Evolutionary conservation across 2,888 invertebrate genomes (phyloP), one percentile per base, ranked within the genome.

Genomic region (Priocnemis perturbator): DNA sequence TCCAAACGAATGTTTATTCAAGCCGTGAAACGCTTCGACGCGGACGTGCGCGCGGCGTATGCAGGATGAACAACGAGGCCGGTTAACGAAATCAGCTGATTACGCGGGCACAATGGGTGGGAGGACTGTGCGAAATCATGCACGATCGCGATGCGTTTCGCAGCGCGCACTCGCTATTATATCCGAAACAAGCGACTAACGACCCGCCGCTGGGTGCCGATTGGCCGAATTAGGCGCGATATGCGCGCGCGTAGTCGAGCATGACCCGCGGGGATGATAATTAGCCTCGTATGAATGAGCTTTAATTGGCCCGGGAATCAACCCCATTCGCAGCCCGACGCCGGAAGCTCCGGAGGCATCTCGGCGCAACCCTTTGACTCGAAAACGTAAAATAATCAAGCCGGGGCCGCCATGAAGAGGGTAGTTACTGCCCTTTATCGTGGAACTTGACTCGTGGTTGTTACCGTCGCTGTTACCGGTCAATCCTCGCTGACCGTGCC

Each of bases 161-260:
- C 73, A 76, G 68, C 74, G 68, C 74, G 77, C 71, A 71, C 66
- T 64, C 76, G 76, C 78, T 81, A 85, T 86, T 85, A 86, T 86
- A 73, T 47, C 77, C 81, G 85, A 85, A 85, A 87, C 85, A 87
- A 86, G 83, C 83, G 83, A 73, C 85, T 87, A 87, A 87, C 86
- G 86, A 87, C 76, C 81, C 76, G 73, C 83, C 73, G 83, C 79
- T 81, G 86, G 72, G 82, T 73, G 76, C 73, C 77, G 84, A 85
- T 86, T 85, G 85, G 82, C 78, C 78, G 81, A 85, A 84, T 84
- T 83, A 83, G 70, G 77, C 77, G 71, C 75, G 82, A 82, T 83
- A 83, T 73, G 76, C 77, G 70, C 73, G 74, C 74, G 67, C 76
- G 73, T 75, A 77, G 59, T 66, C 71, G 60, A 60, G 78, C 72